Conservation (phyloP, 2,797 vertebrate genomes). For the Danio aesculapii region DNA sequence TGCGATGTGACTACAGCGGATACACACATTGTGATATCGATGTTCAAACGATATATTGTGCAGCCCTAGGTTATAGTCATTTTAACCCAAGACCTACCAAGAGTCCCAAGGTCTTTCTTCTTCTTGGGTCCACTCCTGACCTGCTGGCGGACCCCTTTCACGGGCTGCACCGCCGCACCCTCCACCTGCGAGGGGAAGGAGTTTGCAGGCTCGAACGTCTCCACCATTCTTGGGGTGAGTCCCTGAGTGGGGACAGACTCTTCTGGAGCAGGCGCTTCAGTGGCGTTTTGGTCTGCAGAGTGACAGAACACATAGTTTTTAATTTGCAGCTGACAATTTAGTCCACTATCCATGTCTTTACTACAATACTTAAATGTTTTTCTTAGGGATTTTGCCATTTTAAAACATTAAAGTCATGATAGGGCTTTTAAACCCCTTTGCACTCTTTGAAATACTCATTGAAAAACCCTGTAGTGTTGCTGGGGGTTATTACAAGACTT, state of each 20-base stretch:
- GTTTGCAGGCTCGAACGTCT: slow-evolving; percentile 73
- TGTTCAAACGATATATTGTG: too few species aligned
- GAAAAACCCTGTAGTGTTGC: too few species aligned
- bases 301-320: slow-evolving; percentile 1
- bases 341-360: background rate
- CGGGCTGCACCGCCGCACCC: slow-evolving; percentile 82
- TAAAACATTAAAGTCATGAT: background rate
- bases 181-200: slow-evolving; percentile 72
- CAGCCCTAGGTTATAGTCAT: background rate
- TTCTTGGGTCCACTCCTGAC: slow-evolving; percentile 85
- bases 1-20: too few species aligned
- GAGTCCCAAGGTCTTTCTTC: slow-evolving; percentile 91
- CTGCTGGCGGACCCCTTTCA: slow-evolving; percentile 89
- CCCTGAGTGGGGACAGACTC: slow-evolving; percentile 40
- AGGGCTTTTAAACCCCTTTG: background rate
- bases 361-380: background rate
- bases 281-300: slow-evolving; percentile 66
- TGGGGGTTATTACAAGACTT: too few species aligned
- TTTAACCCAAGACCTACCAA: slow-evolving; percentile 74
- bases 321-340: background rate
- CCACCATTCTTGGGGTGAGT: slow-evolving; percentile 48
- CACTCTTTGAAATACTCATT: too few species aligned
- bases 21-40: too few species aligned
- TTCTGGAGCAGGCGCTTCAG: slow-evolving; percentile 45
- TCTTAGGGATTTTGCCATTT: background rate